Evolutionary conservation across 2,888 invertebrate genomes (phyloP).

Genomic region (Girardia tigrina): DNA sequence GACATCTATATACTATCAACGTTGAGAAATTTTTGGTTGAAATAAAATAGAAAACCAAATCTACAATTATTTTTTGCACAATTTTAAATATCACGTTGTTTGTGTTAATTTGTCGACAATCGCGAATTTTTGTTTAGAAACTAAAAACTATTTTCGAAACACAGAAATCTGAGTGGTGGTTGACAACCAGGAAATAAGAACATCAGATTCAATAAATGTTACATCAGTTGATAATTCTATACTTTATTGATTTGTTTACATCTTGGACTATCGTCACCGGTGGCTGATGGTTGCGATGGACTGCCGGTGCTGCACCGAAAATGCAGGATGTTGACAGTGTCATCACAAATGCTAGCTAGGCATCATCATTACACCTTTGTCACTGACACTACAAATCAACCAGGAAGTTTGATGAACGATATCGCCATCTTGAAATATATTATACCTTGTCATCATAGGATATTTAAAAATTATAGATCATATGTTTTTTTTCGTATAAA

Average conservation of each 20-base stretch:
- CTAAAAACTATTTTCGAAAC: neutral
- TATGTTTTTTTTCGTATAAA: too few relatives aligned
- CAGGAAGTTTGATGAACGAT: constrained; percentile 11
- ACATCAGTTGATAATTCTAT: neutral
- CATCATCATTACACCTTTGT: constrained; percentile 23
- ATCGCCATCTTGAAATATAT: constrained; percentile 18
- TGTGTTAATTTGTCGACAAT: neutral
- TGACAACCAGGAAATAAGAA: neutral
- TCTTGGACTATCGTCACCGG: neutral
- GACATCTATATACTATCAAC: too few relatives aligned
- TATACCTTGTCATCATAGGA: neutral
- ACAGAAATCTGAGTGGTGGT: too few relatives aligned
- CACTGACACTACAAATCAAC: constrained; percentile 4
- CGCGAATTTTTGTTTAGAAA: neutral
- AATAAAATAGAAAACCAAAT: neutral
- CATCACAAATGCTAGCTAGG: neutral
- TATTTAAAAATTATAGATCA: neutral
- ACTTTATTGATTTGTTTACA: constrained; percentile 11
- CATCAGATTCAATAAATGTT: neutral
- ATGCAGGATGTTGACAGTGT: constrained; percentile 17
- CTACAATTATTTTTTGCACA: too few relatives aligned
- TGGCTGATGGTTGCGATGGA: neutral
- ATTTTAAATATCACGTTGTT: too few relatives aligned
- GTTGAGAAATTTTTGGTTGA: neutral
- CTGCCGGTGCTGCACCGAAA: neutral